Base-by-base conservation (phyloP, 2,888 invertebrate species). In the Proisotoma minuta region DNA sequence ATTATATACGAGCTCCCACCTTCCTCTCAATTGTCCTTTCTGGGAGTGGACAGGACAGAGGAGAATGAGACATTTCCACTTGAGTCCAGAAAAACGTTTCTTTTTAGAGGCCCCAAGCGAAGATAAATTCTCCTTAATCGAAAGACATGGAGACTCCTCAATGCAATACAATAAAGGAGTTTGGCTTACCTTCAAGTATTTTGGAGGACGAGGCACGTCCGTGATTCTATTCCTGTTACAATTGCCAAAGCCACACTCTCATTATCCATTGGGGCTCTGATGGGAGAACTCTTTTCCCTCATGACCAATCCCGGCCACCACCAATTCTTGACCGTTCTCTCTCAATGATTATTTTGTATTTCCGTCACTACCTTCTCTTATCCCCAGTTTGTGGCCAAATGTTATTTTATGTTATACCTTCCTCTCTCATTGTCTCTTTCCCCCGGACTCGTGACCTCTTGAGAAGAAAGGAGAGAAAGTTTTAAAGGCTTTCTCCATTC, bases 91-190 rank as follows among this genome's bases (percentile, higher is more conserved):
- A 68, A 60, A 65, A 60, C 60, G 66, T 72, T 69, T 67, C 69
- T 65, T 65, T 71, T 71, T 70, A 71, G 70, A 68, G 71, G 64
- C 69, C 73, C 73, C 67, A 57, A 64, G 73, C 67, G 70, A 64
- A 71, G 71, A 73, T 73, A 73, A 73, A 73, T 73, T 73, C 69
- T 71, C 65, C 69, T 73, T 73, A 73, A 73, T 73, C 73, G 73
- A 71, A 71, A 73, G 69, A 70, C 70, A 68, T 70, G 69, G 61
- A 70, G 61, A 59, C 63, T 56, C 62, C 63, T 64, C 70, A 73
- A n/a, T n/a, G n/a, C n/a, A n/a, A n/a, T n/a, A n/a, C n/a, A n/a
- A 73, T 73, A 73, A 73, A 73, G 70, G 67, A 64, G n/a, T 69
- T 68, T 58, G 61, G 65, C 64, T 63, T 63, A 56, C 48, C 62